These are phyloP conservation scores for Cricetomys ansorgei DNA, from an alignment of 2,113 vertebrate species.

Conservation along the genomic window DNA sequence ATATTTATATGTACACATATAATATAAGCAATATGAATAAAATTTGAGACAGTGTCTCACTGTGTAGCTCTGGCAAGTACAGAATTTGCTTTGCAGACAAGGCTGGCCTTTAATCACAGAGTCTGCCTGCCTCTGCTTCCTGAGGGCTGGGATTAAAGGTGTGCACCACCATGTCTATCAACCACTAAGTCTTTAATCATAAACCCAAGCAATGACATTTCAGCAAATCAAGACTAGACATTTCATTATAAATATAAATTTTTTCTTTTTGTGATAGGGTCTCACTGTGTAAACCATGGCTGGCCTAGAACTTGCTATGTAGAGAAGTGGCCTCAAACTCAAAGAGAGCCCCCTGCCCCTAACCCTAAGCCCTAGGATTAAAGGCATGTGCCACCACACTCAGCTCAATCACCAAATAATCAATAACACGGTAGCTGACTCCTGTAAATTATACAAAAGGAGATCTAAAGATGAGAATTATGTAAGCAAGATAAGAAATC, in stretches of 20 bases:
- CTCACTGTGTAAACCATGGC: neutral
- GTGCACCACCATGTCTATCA: neutral
- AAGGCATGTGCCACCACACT: neutral
- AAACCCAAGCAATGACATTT: conserved; percentile 31
- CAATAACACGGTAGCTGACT: neutral
- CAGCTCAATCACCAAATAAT: neutral
- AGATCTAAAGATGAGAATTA: conserved; percentile 54
- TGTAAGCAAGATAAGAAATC: conserved; percentile 34
- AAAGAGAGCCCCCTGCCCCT: neutral
- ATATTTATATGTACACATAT: neutral
- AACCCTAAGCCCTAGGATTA: neutral
- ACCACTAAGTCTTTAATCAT: neutral
- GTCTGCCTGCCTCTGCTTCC: neutral
- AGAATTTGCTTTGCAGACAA: neutral
- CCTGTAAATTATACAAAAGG: conserved; percentile 42
- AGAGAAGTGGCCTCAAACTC: neutral
- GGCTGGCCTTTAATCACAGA: neutral
- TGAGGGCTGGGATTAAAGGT: neutral
- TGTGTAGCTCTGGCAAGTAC: neutral
- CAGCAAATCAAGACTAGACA: neutral
- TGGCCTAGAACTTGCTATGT: too few species aligned
- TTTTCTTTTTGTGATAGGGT: neutral
- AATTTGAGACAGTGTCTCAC: neutral
- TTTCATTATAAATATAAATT: conserved; percentile 22
- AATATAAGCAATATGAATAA: neutral